Conservation (phyloP, 2,797 vertebrate genomes). For the Tokudaia tokunoshimensis region DNA sequence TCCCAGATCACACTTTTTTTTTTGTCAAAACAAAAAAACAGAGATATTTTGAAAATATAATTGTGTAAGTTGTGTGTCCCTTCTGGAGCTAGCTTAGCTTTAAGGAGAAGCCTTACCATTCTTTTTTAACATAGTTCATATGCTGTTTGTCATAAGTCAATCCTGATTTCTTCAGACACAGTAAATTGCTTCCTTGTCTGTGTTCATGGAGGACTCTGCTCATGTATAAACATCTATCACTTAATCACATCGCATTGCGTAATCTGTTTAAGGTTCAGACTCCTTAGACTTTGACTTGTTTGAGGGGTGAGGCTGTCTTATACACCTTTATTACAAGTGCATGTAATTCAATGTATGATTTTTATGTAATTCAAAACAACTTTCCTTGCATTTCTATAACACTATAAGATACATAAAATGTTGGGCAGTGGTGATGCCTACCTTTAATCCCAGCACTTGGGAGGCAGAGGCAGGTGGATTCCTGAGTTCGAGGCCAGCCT, state of each 20-base stretch:
- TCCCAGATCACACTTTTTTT: not conserved
- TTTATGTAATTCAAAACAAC: constrained; percentile 4
- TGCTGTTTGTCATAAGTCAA: not conserved
- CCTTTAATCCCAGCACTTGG: too few relatives aligned
- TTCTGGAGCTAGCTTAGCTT: not conserved
- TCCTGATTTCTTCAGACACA: not conserved
- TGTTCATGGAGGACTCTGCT: constrained; percentile 19
- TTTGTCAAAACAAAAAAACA: not conserved
- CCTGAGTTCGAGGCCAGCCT: too few relatives aligned
- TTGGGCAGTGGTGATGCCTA: too few relatives aligned
- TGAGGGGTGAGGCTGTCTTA: constrained; percentile 11
- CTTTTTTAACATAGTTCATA: constrained; percentile 30
- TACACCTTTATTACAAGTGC: constrained; percentile 6
- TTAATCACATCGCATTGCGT: not conserved
- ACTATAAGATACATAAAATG: not conserved
- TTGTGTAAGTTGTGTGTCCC: not conserved
- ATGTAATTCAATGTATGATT: not conserved
- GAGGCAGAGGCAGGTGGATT: too few relatives aligned
- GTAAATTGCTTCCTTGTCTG: constrained; percentile 35
- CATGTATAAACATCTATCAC: not conserved
- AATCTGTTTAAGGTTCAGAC: not conserved
- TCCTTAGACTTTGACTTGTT: constrained; percentile 50
- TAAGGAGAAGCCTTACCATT: not conserved
- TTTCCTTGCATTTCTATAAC: not conserved
- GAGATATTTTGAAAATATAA: not conserved